These are phyloP conservation scores for Oceanodroma tethys DNA, from an alignment of 2,113 vertebrate genomes.

Conservation along the genomic window DNA sequence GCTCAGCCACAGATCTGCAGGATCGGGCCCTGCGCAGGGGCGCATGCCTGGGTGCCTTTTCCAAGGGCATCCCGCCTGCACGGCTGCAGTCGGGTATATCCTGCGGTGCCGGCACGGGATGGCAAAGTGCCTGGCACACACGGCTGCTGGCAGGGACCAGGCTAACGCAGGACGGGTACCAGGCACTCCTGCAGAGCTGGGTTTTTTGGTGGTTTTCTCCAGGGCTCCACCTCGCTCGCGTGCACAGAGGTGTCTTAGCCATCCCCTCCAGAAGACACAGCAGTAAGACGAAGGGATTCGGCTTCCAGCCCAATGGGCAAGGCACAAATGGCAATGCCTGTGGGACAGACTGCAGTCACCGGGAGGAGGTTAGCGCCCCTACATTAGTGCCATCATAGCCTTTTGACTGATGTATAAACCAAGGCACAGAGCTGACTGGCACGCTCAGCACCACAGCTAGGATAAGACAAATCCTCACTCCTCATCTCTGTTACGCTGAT, in stretches of 20 bases:
- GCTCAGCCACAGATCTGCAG: not conserved
- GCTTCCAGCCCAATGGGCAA: not conserved
- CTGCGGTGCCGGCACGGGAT: not conserved
- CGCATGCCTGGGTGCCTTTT: rapidly evolving
- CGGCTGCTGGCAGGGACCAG: not conserved
- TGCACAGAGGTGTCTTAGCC: rapidly evolving
- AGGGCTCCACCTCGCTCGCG: rapidly evolving
- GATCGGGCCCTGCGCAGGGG: not conserved
- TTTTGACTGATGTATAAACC: not conserved
- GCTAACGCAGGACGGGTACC: not conserved
- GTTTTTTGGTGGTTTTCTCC: not conserved
- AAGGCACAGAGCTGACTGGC: not conserved
- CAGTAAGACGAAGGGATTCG: rapidly evolving
- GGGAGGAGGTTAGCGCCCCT: not conserved
- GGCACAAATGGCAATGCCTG: not conserved
- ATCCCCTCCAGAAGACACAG: not conserved
- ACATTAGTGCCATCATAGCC: rapidly evolving
- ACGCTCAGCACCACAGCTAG: no score
- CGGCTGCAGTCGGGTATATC: not conserved
- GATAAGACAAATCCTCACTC: not conserved
- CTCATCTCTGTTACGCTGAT: not conserved
- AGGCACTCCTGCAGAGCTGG: not conserved
- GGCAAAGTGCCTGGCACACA: not conserved
- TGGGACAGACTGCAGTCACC: not conserved
- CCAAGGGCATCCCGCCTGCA: not conserved